Conservation (phyloP, 2,888 invertebrate species). For the Lamellibrachia columna region DNA sequence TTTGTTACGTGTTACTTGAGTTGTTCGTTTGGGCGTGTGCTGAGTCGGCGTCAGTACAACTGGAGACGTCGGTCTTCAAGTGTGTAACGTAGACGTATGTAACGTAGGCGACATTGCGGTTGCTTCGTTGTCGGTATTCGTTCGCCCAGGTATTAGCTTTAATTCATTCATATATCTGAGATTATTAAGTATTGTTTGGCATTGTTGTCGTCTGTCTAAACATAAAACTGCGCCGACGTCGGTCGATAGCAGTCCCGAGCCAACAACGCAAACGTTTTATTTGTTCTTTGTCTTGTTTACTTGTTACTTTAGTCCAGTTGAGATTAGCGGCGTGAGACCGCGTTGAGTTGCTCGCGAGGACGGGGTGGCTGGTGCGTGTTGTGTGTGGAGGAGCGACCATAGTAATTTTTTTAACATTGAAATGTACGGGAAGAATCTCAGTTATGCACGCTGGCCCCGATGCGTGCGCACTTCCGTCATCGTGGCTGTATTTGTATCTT, state of each 20-base stretch:
- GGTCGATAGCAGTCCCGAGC: background rate
- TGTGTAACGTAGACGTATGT: background rate
- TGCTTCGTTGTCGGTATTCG: background rate
- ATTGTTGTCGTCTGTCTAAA: background rate
- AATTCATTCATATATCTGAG: background rate
- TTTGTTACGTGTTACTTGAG: slow-evolving; percentile 16
- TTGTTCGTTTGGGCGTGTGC: background rate
- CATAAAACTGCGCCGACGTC: background rate
- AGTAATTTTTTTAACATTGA: background rate
- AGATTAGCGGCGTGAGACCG: background rate
- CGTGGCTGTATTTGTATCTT: background rate
- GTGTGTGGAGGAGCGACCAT: background rate
- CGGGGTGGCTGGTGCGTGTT: no score
- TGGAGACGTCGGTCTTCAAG: background rate
- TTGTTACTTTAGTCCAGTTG: background rate
- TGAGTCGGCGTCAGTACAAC: background rate
- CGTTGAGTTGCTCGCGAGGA: background rate
- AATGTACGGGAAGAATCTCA: slow-evolving; percentile 11
- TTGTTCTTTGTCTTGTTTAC: slow-evolving; percentile 11
- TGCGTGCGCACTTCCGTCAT: background rate
- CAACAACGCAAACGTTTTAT: background rate
- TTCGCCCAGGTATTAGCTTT: slow-evolving; percentile 16
- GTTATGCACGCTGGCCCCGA: background rate
- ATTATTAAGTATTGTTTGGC: background rate
- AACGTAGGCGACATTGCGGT: slow-evolving; percentile 9